phyloP scores from a whole-genome alignment of 2,888 invertebrate species.

The Lordiphosa fenestrarum region DNA sequence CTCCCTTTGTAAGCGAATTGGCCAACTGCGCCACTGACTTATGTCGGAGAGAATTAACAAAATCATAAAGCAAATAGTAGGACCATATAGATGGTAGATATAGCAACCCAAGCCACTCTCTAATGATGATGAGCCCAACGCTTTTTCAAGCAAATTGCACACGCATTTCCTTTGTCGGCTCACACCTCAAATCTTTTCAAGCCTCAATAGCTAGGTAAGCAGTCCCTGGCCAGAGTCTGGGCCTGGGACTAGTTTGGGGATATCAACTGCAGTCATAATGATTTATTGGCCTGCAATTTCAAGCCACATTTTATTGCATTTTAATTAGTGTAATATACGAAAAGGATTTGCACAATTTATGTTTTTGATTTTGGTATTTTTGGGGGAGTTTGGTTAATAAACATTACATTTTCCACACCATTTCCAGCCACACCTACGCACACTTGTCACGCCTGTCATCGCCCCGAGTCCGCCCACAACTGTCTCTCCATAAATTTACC shows the following conservation, averaged over 20 bases:
- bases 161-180: conserved; percentile 73
- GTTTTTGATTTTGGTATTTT: background rate
- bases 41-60: conserved; percentile 58
- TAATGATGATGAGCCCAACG: conserved; percentile 75
- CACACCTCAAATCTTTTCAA: conserved; percentile 51
- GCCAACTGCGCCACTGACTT: conserved; percentile 19
- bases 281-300: conserved; percentile 70
- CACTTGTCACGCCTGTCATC: conserved; percentile 63
- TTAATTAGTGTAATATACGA: conserved; percentile 78
- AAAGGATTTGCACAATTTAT: conserved; percentile 4
- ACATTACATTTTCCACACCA: background rate
- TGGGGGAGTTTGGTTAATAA: conserved; percentile 2
- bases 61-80: conserved; percentile 70
- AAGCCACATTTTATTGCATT: conserved; percentile 76
- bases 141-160: conserved; percentile 74
- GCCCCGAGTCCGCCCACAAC: conserved; percentile 53
- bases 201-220: background rate
- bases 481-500: conserved; percentile 59
- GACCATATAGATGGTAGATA: conserved; percentile 28
- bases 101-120: conserved; percentile 35
- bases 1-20: background rate
- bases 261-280: conserved; percentile 55
- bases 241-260: background rate
- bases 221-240: background rate
- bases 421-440: conserved; percentile 53